phyloP scores from a whole-genome alignment of 2,797 vertebrate genomes.

The Pygocentrus nattereri region DNA sequence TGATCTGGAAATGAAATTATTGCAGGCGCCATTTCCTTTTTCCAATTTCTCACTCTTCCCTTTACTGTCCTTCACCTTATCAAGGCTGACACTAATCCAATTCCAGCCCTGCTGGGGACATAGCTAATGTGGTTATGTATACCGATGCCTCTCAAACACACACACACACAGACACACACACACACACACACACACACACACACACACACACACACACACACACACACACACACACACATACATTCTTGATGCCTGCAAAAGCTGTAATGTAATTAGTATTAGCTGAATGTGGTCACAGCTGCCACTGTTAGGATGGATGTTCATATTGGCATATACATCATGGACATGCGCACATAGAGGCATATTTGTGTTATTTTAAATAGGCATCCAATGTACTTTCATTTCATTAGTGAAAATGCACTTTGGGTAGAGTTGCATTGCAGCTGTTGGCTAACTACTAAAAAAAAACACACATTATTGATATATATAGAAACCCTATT shows the following conservation, averaged over 20 bases:
- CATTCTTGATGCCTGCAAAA: slow-evolving; percentile 34
- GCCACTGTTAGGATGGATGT: slow-evolving; percentile 38
- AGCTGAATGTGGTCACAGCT: slow-evolving; percentile 37
- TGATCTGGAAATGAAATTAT: slow-evolving; percentile 83
- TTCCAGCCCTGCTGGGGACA: slow-evolving; percentile 76
- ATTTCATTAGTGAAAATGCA: neutral
- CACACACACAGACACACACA: slow-evolving; percentile 39
- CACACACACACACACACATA: slow-evolving; percentile 42
- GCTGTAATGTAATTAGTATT: slow-evolving; percentile 36
- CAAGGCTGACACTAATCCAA: slow-evolving; percentile 83
- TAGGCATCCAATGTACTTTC: neutral
- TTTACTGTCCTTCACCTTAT: slow-evolving; percentile 78
- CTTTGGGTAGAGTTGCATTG: neutral
- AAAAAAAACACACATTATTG: neutral
- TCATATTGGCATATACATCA: neutral
- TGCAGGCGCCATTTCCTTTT: slow-evolving; percentile 76
- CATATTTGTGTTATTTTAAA: neutral
- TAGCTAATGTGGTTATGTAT: slow-evolving; percentile 77
- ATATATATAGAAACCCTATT: neutral
- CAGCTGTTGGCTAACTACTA: neutral
- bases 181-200: slow-evolving; percentile 11
- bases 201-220: slow-evolving; percentile 36
- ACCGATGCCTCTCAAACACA: slow-evolving; percentile 60
- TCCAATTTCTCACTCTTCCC: slow-evolving; percentile 78
- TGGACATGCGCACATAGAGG: neutral